Base-by-base conservation (phyloP, 2,113 vertebrate genomes). In the Scopus umbretta region DNA sequence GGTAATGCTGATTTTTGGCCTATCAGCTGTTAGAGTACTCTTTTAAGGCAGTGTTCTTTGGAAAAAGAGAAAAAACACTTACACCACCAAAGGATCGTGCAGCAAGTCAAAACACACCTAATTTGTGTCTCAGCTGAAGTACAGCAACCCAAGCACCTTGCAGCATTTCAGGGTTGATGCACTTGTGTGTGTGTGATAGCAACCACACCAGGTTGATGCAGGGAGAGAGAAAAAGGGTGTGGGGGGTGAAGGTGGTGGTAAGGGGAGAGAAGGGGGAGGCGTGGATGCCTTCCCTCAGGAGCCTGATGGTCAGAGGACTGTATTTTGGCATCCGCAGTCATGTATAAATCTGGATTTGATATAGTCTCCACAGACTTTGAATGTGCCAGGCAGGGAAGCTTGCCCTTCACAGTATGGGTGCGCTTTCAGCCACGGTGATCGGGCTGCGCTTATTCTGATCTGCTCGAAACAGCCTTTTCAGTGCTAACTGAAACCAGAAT, bases 401-500 rank as follows among this genome's bases (percentile, higher is more conserved):
- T 90, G 95, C 90, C 92, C 91, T 96, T 97, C 94, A 88, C 90
- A 72, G 90, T 74, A 70, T 34, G 82, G 49, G 68, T 73, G 90
- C 53, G 4, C 91, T 87, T 96, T 97, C 70, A 43, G 65, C 38
- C 6, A 1, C 26, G 13, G 52, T 40, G 79, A 84, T 82, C 4
- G 5, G 73, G 80, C 89, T 91, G 53, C 50, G 67, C 50, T 67
- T 96, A 78, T 95, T 95, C 93, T 86, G 67, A 93, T 84, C 76
- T 92, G 72, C 80, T 88, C 10, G 7, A 93, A 96, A 93, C 40
- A 58, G 52, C 62, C 66, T 90, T 78, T 94, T 92, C 75, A 55
- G 49, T 11, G 16, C 91, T 95, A 92, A 95, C 94, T 12, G 2
- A 84, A 94, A 68, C 65, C 72, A 90, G 91, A 88, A 73, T 13